Evolutionary conservation across 1,140 invertebrate species (phyloP), one percentile per base, ranked within the genome.

Genomic region (Halictus rubicundus): DNA sequence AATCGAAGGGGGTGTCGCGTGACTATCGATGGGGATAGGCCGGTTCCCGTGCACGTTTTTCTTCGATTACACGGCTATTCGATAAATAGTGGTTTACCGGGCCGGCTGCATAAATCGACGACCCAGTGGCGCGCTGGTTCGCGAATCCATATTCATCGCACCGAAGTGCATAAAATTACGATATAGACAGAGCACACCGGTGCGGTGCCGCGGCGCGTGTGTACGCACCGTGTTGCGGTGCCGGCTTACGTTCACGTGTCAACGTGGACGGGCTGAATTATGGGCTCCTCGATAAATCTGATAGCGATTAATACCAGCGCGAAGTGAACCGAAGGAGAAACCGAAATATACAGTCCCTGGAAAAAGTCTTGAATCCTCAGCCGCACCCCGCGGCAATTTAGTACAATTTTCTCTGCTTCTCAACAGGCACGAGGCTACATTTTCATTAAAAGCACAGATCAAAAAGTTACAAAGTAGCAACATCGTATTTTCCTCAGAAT

Each of bases 141-240:
- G 85, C 80, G 80, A 89, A 91, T 92, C 90, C 88, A 92, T 92
- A 92, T 91, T 90, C 88, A 90, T 90, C 85, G 89, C 81, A 60
- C 78, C 84, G 84, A 89, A 90, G 86, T 90, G 90, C 89, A 92
- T 92, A 92, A 91, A 91, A 91, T 91, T 91, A 91, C 89, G 87
- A 90, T 90, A 89, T 82, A 88, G 68, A 72, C 68, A 71, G 54
- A 57, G 54, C n/a, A 21, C 7, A 7, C 16, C 42, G 42, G 42
- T 42, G 39, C 27, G 10, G 60, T 32, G 3, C 32, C 4, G 16
- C 14, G 27, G 23, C 21, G 63, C 37, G 64, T 25, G n/a, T n/a
- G 39, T 49, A 60, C 72, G 49, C 75, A 60, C 68, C 74, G 60
- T 78, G 61, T 65, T 84, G 69, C 78, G 70, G 61, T 32, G 32